These are phyloP conservation scores for Centrocercus urophasianus DNA, from an alignment of 2,113 vertebrate genomes.

Conservation along the genomic window DNA sequence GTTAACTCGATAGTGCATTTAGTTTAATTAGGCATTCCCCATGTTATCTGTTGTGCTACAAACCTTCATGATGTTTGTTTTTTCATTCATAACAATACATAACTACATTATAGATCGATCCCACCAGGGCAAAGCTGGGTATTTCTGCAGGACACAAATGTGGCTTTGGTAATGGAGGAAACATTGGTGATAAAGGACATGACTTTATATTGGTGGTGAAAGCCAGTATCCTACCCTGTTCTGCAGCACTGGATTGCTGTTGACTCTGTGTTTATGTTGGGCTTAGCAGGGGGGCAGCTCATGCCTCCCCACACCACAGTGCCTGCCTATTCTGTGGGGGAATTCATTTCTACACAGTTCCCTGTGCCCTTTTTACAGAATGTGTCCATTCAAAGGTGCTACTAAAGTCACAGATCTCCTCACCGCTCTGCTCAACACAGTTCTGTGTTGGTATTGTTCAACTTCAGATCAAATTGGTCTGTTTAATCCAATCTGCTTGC, in stretches of 20 bases:
- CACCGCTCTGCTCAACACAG: background rate
- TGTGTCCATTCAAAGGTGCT: background rate
- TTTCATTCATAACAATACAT: background rate
- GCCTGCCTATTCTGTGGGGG: background rate
- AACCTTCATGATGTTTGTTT: background rate
- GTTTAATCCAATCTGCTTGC: background rate
- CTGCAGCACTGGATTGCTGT: background rate
- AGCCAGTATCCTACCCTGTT: background rate
- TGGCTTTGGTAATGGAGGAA: background rate
- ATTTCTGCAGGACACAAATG: background rate
- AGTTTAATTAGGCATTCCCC: conserved; percentile 1
- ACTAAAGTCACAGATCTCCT: background rate
- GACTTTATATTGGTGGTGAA: background rate
- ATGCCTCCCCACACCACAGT: background rate
- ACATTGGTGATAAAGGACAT: background rate
- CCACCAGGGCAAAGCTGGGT: background rate
- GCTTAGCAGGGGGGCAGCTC: background rate
- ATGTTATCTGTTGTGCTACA: background rate
- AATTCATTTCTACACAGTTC: background rate
- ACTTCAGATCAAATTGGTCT: background rate
- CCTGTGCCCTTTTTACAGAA: background rate
- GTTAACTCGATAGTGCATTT: background rate
- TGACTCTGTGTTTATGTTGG: background rate
- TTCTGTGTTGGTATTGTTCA: background rate
- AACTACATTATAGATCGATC: background rate